Conservation (phyloP, 2,888 invertebrate species). For the Spatulosminthurus flaviceps region DNA sequence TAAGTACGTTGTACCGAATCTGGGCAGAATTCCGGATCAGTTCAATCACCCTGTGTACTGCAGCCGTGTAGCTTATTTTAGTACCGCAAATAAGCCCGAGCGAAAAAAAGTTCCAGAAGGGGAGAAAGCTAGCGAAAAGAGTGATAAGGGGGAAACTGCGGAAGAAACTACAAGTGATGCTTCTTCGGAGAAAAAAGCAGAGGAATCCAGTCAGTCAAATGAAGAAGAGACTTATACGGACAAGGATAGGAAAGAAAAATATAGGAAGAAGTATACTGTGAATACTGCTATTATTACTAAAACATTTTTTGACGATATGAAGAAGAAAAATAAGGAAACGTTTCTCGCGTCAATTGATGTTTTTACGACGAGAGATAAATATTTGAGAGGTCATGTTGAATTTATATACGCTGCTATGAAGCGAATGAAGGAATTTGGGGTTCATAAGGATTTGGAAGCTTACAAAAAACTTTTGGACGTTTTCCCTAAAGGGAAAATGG, state of each 20-base stretch:
- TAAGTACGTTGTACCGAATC: too few species aligned
- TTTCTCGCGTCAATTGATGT: constrained; percentile 79
- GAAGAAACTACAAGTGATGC: too few species aligned
- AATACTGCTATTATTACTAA: constrained; percentile 1
- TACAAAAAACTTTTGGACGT: constrained; percentile 87
- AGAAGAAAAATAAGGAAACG: constrained; percentile 73
- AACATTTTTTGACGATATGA: constrained; percentile 65
- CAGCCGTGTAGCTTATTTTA: too few species aligned
- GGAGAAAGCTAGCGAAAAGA: too few species aligned
- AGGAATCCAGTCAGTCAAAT: too few species aligned
- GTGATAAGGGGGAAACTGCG: too few species aligned
- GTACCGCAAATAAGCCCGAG: too few species aligned
- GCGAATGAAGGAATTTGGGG: constrained; percentile 88
- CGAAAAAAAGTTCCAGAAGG: too few species aligned
- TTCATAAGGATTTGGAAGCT: constrained; percentile 80
- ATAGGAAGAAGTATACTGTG: constrained; percentile 33
- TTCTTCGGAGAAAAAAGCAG: too few species aligned
- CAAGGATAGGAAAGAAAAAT: constrained; percentile 8
- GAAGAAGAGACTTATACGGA: background rate
- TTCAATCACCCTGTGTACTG: too few species aligned
- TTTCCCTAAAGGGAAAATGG: constrained; percentile 87
- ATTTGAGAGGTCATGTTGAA: constrained; percentile 87
- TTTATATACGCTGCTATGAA: constrained; percentile 91
- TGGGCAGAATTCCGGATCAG: too few species aligned
- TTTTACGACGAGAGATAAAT: constrained; percentile 75